Evolutionary conservation across 2,113 vertebrate genomes (phyloP).

Genomic region (Apus apus): DNA sequence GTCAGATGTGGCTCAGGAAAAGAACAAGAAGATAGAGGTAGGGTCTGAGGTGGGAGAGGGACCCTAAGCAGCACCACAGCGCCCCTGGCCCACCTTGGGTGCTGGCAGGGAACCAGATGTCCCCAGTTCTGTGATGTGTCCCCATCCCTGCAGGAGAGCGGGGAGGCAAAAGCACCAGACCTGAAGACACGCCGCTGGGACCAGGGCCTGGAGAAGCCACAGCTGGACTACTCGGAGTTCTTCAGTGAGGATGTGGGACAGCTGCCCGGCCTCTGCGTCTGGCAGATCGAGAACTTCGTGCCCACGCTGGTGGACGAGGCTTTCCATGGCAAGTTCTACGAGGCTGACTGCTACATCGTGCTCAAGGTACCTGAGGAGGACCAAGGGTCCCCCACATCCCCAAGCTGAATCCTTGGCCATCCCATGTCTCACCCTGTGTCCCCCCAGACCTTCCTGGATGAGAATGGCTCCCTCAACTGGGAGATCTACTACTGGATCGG

Average conservation of each 20-base stretch:
- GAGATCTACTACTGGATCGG: constrained; percentile 98
- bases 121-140: neutral
- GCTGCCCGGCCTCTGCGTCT: constrained; percentile 87
- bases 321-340: constrained; percentile 93
- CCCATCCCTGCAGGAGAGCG: constrained; percentile 75
- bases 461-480: constrained; percentile 90
- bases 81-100: neutral
- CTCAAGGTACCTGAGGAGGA: constrained; percentile 82
- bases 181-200: constrained; percentile 92
- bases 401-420: rapidly evolving
- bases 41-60: neutral
- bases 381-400: rapidly evolving
- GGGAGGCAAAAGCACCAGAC: constrained; percentile 80
- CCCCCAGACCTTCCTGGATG: constrained; percentile 89
- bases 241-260: constrained; percentile 92
- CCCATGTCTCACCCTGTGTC: neutral
- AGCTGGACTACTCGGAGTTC: constrained; percentile 95
- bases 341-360: constrained; percentile 96
- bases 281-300: constrained; percentile 97
- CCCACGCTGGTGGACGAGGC: constrained; percentile 88
- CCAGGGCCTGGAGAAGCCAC: constrained; percentile 92
- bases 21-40: constrained; percentile 93
- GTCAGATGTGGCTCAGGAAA: constrained; percentile 94
- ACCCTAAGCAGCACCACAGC: rapidly evolving
- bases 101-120: rapidly evolving